phyloP scores from a whole-genome alignment of 2,113 vertebrate genomes.

The Alethe diademata region DNA sequence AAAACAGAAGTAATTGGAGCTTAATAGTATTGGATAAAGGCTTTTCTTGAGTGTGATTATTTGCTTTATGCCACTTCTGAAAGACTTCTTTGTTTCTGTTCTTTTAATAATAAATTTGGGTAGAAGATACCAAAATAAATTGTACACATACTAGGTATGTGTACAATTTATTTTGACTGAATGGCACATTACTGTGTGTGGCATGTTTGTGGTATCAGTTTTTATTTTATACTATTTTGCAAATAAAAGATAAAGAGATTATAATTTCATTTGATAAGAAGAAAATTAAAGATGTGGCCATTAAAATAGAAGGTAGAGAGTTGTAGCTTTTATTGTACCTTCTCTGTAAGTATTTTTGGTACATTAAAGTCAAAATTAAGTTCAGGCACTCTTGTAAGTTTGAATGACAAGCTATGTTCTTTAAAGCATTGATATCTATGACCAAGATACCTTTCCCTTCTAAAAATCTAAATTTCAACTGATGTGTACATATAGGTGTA shows the following conservation, averaged over 20 bases:
- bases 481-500: rapidly evolving
- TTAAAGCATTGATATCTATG: not conserved
- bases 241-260: not conserved
- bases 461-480: not conserved
- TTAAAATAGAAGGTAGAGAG: not conserved
- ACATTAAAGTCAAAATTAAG: not conserved
- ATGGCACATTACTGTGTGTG: not conserved
- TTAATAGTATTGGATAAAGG: not conserved
- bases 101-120: not conserved
- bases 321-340: not conserved
- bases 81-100: slow-evolving; percentile 39
- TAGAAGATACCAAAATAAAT: not conserved
- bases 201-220: not conserved
- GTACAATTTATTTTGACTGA: not conserved
- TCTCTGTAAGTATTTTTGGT: not conserved
- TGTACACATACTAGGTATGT: not conserved
- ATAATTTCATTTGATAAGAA: not conserved
- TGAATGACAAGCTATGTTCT: not conserved
- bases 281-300: not conserved
- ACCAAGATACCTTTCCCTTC: not conserved
- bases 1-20: not conserved
- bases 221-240: not conserved
- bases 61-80: slow-evolving; percentile 13
- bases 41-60: not conserved
- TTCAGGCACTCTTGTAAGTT: not conserved